A percentile compares a stretch with the other conserved stretches of the same genome.
phyloP scores from a whole-genome alignment of 2,113 vertebrate species.

The Tretioscincus oriximinensis region DNA sequence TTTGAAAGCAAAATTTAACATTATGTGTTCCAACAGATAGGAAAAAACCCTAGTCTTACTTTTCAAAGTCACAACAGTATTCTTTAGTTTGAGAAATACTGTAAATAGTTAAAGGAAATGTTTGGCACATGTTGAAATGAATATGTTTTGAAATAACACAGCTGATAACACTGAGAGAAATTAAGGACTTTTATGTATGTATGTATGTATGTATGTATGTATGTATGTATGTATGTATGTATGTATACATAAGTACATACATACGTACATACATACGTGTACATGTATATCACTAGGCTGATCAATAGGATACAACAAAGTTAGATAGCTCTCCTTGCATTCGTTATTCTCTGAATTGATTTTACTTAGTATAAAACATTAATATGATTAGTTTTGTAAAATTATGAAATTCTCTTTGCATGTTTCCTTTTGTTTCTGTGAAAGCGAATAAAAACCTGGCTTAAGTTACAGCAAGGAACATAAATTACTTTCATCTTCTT shows the following conservation, averaged over 20 bases:
- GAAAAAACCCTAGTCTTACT: neutral
- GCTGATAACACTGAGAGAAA: conserved; percentile 13
- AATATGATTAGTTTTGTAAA: neutral
- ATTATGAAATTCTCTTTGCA: neutral
- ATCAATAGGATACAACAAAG: neutral
- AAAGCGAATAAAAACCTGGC: too few relatives aligned
- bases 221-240: too few relatives aligned
- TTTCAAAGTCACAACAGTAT: neutral
- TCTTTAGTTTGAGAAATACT: neutral
- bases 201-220: too few relatives aligned
- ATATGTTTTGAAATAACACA: conserved; percentile 8
- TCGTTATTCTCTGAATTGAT: neutral
- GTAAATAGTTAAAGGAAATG: conserved; percentile 7
- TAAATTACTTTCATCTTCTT: neutral
- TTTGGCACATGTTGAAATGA: conserved; percentile 1
- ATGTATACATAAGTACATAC: too few relatives aligned
- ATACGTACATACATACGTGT: too few relatives aligned
- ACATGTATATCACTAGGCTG: neutral
- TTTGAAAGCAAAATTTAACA: neutral
- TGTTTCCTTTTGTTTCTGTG: neutral
- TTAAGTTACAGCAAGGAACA: neutral
- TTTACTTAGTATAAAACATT: neutral
- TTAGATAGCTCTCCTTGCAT: neutral
- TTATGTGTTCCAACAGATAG: neutral
- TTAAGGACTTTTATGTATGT: neutral